Conservation (phyloP, 2,113 vertebrate genomes). For the Plectropomus leopardus region DNA sequence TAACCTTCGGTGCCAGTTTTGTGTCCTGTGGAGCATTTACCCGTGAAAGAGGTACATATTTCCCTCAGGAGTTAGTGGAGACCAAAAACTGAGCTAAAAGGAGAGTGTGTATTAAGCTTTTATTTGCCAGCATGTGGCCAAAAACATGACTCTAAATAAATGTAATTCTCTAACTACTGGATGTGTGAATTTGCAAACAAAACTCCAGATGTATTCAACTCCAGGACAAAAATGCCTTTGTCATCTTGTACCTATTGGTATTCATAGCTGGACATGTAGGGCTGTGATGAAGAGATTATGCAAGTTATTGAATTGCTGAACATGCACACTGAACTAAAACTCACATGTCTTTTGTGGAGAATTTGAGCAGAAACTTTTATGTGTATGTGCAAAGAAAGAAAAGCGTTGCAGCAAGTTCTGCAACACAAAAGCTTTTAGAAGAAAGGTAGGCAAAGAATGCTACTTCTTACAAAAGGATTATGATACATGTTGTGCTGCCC, state of each 20-base stretch:
- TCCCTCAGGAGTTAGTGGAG: background rate
- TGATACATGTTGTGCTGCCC: background rate
- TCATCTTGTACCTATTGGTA: background rate
- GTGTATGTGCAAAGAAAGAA: background rate
- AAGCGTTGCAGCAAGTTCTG: background rate
- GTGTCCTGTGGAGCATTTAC: background rate
- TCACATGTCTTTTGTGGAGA: background rate
- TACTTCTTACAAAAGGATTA: background rate
- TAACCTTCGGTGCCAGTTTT: too few species aligned
- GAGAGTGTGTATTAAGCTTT: background rate
- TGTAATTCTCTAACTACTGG: background rate
- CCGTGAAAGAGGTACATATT: background rate
- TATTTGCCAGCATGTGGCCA: background rate
- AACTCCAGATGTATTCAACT: background rate
- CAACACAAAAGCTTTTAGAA: background rate
- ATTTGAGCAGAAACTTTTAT: background rate
- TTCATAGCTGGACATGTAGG: background rate
- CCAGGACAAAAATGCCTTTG: background rate
- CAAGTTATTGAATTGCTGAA: background rate
- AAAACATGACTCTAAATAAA: background rate
- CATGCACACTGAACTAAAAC: background rate
- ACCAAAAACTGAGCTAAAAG: background rate
- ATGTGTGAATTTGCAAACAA: background rate
- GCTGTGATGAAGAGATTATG: background rate
- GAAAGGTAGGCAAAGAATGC: background rate